A percentile compares a stretch with the other conserved stretches of the same genome.
Conservation (phyloP, 2,797 vertebrate genomes). For the Fistularia commersonii region DNA sequence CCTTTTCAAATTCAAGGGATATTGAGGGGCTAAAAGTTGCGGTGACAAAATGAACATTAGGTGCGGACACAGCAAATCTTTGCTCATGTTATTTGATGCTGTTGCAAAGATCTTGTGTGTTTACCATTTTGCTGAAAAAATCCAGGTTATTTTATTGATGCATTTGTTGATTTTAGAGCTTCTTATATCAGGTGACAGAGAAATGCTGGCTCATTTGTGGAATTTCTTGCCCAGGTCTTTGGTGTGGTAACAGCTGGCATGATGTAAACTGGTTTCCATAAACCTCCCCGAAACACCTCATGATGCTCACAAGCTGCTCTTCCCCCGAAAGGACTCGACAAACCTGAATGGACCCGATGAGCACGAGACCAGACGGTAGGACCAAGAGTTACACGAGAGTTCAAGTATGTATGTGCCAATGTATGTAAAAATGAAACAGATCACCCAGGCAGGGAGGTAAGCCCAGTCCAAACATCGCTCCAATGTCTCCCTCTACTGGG, state of each 20-base stretch:
- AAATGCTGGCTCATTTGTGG: constrained; percentile 54
- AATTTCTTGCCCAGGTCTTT: constrained; percentile 80
- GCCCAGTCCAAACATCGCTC: constrained; percentile 83
- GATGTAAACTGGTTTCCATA: constrained; percentile 83
- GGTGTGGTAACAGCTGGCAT: constrained; percentile 81
- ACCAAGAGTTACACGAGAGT: no score
- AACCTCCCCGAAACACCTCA: constrained; percentile 78
- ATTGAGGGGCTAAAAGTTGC: no score
- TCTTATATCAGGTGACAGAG: background rate
- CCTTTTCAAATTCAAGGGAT: no score
- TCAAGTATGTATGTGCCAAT: no score
- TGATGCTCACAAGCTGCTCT: constrained; percentile 78
- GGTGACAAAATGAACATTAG: no score
- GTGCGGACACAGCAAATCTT: no score
- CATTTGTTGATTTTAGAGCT: no score
- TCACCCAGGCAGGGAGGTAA: constrained; percentile 83
- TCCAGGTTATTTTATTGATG: no score
- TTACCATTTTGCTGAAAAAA: no score
- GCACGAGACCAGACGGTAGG: no score
- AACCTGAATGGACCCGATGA: constrained; percentile 82
- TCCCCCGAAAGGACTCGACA: constrained; percentile 71
- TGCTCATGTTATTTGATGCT: no score
- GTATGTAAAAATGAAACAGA: constrained; percentile 40
- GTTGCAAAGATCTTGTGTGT: no score
- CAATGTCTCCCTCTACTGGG: constrained; percentile 84